These are phyloP conservation scores for Dipus sagitta DNA, from an alignment of 2,797 vertebrate genomes.

Conservation along the genomic window DNA sequence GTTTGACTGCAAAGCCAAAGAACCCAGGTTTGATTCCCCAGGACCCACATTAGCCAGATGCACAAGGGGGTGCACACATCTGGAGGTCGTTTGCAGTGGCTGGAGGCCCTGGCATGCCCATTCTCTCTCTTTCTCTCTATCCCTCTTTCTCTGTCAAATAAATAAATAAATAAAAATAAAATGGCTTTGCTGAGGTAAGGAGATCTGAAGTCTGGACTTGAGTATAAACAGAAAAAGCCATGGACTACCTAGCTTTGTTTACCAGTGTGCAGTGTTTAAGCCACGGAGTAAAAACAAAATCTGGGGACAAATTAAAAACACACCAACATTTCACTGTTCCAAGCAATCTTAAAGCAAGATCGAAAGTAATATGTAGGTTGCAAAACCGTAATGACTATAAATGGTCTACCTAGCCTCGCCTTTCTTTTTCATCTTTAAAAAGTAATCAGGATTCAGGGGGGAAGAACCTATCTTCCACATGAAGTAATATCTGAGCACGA, in stretches of 20 bases:
- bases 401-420: background rate
- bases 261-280: constrained; percentile 30
- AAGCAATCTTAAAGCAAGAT: constrained; percentile 46
- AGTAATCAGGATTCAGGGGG: constrained; percentile 65
- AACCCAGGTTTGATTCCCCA: too few species aligned
- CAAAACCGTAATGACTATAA: constrained; percentile 36
- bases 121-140: too few species aligned
- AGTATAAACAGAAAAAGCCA: constrained; percentile 35
- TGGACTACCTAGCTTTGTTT: background rate
- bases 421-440: constrained; percentile 72
- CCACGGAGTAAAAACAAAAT: background rate
- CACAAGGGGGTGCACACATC: too few species aligned
- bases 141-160: too few species aligned
- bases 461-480: constrained; percentile 49
- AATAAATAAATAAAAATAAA: background rate
- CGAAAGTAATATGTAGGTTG: constrained; percentile 19
- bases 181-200: background rate
- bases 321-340: constrained; percentile 12
- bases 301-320: constrained; percentile 11
- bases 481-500: constrained; percentile 60
- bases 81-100: too few species aligned
- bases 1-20: too few species aligned
- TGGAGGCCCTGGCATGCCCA: too few species aligned
- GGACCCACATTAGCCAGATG: too few species aligned
- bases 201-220: background rate